Evolutionary conservation across 2,113 vertebrate genomes (phyloP).

Genomic region (Scomber scombrus): DNA sequence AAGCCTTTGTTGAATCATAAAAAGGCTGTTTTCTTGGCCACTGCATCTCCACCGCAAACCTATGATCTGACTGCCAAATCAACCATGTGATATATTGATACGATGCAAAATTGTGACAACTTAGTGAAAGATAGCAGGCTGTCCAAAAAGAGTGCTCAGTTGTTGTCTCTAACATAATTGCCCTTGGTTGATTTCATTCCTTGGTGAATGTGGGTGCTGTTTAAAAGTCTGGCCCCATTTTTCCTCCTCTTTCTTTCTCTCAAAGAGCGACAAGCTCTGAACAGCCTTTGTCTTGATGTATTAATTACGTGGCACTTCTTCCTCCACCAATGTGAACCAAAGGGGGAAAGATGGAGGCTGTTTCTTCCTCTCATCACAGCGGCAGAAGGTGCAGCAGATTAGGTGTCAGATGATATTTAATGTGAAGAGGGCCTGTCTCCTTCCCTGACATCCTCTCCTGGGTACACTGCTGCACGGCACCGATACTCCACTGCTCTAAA

Average conservation of each 20-base stretch:
- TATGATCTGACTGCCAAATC: slow-evolving; percentile 72
- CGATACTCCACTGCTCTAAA: slow-evolving; percentile 72
- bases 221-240: slow-evolving; percentile 40
- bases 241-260: slow-evolving; percentile 7
- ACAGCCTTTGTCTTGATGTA: slow-evolving; percentile 68
- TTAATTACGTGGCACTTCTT: slow-evolving; percentile 66
- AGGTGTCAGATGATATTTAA: slow-evolving; percentile 83
- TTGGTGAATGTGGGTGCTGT: slow-evolving; percentile 8
- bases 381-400: slow-evolving; percentile 79
- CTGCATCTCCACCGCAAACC: slow-evolving; percentile 45
- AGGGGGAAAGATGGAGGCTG: slow-evolving; percentile 8
- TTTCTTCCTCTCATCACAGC: slow-evolving; percentile 41
- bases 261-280: slow-evolving; percentile 30
- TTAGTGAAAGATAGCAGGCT: slow-evolving; percentile 56
- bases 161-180: slow-evolving; percentile 60
- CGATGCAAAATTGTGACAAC: slow-evolving; percentile 69
- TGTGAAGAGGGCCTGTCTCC: slow-evolving; percentile 76
- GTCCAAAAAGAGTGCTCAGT: slow-evolving; percentile 29
- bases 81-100: slow-evolving; percentile 73
- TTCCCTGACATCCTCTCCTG: slow-evolving; percentile 73
- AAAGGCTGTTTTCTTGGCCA: slow-evolving; percentile 68
- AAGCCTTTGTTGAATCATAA: slow-evolving; percentile 71
- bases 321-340: slow-evolving; percentile 26
- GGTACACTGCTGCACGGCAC: slow-evolving; percentile 69
- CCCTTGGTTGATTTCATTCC: slow-evolving; percentile 43